Evolutionary conservation across 2,113 vertebrate genomes (phyloP), one percentile per base, ranked within the genome.

Genomic region (Vimba vimba): DNA sequence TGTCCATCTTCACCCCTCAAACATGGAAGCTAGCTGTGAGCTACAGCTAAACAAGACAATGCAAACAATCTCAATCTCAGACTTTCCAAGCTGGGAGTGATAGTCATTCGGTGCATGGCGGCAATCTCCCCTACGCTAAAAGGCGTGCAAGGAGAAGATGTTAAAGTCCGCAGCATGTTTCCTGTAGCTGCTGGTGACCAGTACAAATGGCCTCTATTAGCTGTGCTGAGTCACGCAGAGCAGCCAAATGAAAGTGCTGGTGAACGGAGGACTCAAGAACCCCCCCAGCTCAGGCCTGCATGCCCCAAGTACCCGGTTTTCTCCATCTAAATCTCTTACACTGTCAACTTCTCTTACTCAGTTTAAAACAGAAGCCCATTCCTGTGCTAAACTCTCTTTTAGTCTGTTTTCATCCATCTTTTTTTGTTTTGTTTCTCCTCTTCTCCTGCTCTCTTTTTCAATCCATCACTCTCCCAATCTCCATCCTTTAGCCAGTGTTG

Each of bases 201-300:
- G 81, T 87, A 87, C 88, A 89, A 89, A 89, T 87, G 88, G 86
- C 82, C 88, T 87, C 88, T 87, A 87, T 89, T 89, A 89, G 88
- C 88, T 86, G 86, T 89, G 88, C 88, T 89, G 86, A 89, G 88
- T 89, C 88, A 89, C 86, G 78, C 80, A 79, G 78, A 87, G 84
- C 59, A 84, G 73, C 84, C 77, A 79, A 89, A 86, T 84, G 82
- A 86, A 84, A 83, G 59, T 79, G 73, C 69, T 55, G 81, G 86
- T 87, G 71, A 89, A 85, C 68, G 30, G 84, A 86, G 77, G 52
- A 69, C 80, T 69, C 27, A 47, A 50, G 25, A 81, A 68, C 15
- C 43, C 43, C 43, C 47, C 55, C 55, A 92, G 91, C 85, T 80
- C 90, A 91, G 91, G 90, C 90, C 93, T 90, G 90, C 7, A 21